These are phyloP conservation scores for Phthorimaea operculella DNA, from an alignment of 1,140 invertebrate genomes.

Conservation along the genomic window DNA sequence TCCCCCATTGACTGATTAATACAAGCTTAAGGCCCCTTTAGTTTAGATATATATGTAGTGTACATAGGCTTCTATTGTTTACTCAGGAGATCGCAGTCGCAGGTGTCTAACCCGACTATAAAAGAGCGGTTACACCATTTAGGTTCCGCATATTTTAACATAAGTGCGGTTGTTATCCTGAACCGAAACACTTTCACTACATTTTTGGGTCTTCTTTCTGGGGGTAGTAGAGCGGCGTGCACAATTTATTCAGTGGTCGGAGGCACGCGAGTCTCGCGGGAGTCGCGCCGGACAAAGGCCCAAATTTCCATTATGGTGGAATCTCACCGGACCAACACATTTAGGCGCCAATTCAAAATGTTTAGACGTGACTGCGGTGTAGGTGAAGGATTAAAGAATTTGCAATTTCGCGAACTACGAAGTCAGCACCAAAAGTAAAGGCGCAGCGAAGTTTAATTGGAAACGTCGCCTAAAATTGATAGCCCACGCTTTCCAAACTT, in stretches of 20 bases:
- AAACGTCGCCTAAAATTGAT: constrained; percentile 56
- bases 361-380: not conserved
- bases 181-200: not conserved
- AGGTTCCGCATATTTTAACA: not conserved
- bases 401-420: constrained; percentile 11
- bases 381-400: constrained; percentile 12
- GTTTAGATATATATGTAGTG: not conserved
- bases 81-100: not conserved
- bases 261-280: constrained; percentile 10
- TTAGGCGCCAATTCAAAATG: not conserved
- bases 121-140: not conserved
- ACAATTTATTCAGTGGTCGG: constrained; percentile 24
- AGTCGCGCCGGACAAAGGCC: constrained; percentile 15
- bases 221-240: constrained; percentile 4
- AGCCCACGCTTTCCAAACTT: constrained; percentile 44
- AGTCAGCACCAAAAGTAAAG: constrained; percentile 16
- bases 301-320: constrained; percentile 18
- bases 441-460: constrained; percentile 55
- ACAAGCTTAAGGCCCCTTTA: not conserved
- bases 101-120: not conserved
- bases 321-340: not conserved
- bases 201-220: not conserved
- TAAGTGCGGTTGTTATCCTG: not conserved
- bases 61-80: not conserved
- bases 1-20: not conserved